Evolutionary conservation across 1,140 invertebrate genomes (phyloP).

Genomic region (Tetragnatha versicolor): DNA sequence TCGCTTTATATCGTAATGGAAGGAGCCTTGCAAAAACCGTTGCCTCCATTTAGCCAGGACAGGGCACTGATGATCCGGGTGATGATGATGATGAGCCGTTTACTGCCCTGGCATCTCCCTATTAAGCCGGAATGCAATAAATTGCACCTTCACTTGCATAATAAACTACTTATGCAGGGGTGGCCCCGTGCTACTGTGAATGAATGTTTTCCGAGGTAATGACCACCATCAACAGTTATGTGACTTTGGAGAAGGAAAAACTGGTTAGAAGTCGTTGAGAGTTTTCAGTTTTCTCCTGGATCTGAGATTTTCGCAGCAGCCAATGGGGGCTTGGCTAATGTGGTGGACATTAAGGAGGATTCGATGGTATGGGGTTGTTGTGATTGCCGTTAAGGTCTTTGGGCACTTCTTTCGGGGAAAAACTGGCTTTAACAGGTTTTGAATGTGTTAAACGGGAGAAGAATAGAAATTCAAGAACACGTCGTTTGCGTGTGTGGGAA

Average conservation of each 20-base stretch:
- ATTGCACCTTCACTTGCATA: constrained; percentile 49
- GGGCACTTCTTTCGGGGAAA: too few relatives aligned
- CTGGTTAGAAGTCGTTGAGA: too few relatives aligned
- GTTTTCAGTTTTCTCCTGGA: neutral
- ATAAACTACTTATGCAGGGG: constrained; percentile 29
- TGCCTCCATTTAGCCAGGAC: constrained; percentile 17
- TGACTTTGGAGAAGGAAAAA: constrained; percentile 17
- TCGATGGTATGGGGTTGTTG: too few relatives aligned
- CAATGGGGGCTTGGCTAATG: neutral
- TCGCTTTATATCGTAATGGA: constrained; percentile 33
- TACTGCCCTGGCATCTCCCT: neutral
- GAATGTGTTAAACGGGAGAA: too few relatives aligned
- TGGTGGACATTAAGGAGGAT: too few relatives aligned
- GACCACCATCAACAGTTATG: constrained; percentile 40
- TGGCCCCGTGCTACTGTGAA: constrained; percentile 6
- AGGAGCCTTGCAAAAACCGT: constrained; percentile 12
- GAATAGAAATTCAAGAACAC: too few relatives aligned
- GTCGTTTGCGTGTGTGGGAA: too few relatives aligned
- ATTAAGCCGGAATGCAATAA: constrained; percentile 32
- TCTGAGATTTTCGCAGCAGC: neutral
- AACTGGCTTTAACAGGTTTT: too few relatives aligned
- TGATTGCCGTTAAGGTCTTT: too few relatives aligned
- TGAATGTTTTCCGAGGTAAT: constrained; percentile 36
- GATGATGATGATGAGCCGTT: constrained; percentile 47
- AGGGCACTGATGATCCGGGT: constrained; percentile 10